Conservation (phyloP, 2,888 invertebrate genomes). For the Aspidiotus destructor region DNA sequence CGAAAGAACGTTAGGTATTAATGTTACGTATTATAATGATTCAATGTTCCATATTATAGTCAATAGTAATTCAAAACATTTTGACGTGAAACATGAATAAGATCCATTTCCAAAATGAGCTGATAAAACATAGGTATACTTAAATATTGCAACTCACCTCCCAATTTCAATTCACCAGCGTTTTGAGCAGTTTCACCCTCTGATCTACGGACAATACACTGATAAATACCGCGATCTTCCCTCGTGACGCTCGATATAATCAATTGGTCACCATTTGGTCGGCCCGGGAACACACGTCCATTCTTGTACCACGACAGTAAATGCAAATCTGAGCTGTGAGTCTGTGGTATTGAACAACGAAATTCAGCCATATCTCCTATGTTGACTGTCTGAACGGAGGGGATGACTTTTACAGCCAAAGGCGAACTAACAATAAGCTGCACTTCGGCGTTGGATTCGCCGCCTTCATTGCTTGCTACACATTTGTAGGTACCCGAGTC, state of each 20-base stretch:
- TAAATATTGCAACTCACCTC: conserved; percentile 47
- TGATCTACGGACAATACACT: conserved; percentile 59
- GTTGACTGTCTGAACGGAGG: conserved; percentile 55
- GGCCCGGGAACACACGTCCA: conserved; percentile 48
- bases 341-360: conserved; percentile 52
- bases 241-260: conserved; percentile 57
- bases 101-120: too few relatives aligned
- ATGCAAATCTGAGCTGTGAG: conserved; percentile 46
- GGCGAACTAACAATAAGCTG: conserved; percentile 56
- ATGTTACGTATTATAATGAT: too few relatives aligned
- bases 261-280: conserved; percentile 55
- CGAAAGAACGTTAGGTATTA: too few relatives aligned
- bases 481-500: conserved; percentile 61
- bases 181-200: conserved; percentile 68
- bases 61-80: too few relatives aligned
- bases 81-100: too few relatives aligned
- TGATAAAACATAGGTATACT: too few relatives aligned
- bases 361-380: conserved; percentile 66
- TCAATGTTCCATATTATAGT: too few relatives aligned
- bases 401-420: conserved; percentile 44
- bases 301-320: conserved; percentile 55
- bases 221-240: conserved; percentile 67
- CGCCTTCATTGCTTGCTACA: conserved; percentile 58
- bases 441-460: conserved; percentile 59
- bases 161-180: conserved; percentile 61